These are phyloP conservation scores for Hypercompe scribonia DNA, from an alignment of 2,888 invertebrate species.

Conservation along the genomic window DNA sequence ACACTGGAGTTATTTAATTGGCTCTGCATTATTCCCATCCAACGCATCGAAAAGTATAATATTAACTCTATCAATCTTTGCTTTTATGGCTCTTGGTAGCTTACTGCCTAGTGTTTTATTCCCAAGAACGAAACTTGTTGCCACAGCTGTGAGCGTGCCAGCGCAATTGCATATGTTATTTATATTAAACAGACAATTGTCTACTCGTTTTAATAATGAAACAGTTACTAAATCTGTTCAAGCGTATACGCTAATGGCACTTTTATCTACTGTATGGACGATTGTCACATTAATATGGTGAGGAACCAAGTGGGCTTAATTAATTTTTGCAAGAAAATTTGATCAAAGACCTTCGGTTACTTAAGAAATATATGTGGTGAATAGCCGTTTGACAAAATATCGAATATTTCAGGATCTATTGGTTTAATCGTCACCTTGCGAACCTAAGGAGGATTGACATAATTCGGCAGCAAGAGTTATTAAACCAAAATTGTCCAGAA, in stretches of 20 bases:
- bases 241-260: slow-evolving; percentile 59
- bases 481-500: not conserved
- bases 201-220: slow-evolving; percentile 51
- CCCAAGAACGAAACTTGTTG: slow-evolving; percentile 60
- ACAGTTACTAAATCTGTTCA: slow-evolving; percentile 56
- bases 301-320: slow-evolving; percentile 9
- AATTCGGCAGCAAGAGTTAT: not conserved
- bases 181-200: slow-evolving; percentile 58
- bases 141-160: slow-evolving; percentile 64
- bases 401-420: slow-evolving; percentile 3
- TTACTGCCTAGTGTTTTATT: slow-evolving; percentile 60
- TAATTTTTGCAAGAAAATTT: not conserved
- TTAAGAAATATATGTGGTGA: slow-evolving; percentile 7
- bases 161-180: slow-evolving; percentile 70
- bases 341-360: slow-evolving; percentile 3
- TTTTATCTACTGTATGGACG: slow-evolving; percentile 64
- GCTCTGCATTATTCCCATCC: slow-evolving; percentile 57
- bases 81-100: slow-evolving; percentile 58
- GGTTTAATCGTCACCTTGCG: not conserved
- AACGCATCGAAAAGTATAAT: slow-evolving; percentile 49
- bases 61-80: slow-evolving; percentile 56
- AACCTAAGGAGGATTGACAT: not conserved
- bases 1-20: slow-evolving; percentile 72
- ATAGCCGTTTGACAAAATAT: slow-evolving; percentile 19
- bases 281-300: slow-evolving; percentile 47